phyloP scores from a whole-genome alignment of 2,113 vertebrate genomes.

The Tragelaphus scriptus region DNA sequence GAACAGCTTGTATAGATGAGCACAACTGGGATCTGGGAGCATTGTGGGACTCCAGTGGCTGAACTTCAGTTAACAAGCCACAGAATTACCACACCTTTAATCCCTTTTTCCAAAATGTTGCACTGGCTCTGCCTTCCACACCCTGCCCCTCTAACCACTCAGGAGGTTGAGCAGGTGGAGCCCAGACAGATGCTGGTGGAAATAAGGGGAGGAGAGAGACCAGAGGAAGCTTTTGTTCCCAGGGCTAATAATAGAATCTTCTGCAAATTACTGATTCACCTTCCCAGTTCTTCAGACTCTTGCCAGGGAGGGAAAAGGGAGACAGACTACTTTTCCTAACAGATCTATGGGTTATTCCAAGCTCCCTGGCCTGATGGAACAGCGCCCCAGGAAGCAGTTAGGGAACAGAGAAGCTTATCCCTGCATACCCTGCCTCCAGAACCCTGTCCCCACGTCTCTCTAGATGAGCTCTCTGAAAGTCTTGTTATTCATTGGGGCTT shows the following conservation, averaged over 20 bases:
- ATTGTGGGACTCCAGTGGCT: neutral
- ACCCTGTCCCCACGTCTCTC: too few species aligned
- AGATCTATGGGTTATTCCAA: neutral
- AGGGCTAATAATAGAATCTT: neutral
- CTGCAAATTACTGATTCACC: neutral
- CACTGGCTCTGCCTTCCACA: neutral
- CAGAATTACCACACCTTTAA: neutral
- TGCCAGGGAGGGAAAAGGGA: neutral
- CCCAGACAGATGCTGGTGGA: neutral
- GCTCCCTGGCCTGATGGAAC: neutral
- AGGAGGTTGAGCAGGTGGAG: neutral
- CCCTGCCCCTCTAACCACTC: neutral
- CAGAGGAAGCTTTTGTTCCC: neutral
- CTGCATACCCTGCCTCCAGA: neutral
- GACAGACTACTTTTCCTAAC: neutral
- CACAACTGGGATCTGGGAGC: neutral
- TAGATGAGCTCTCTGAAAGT: neutral
- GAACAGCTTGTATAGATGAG: neutral
- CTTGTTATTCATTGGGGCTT: neutral
- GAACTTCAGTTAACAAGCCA: neutral
- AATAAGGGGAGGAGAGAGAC: neutral
- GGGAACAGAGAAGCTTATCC: neutral
- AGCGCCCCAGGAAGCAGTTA: neutral
- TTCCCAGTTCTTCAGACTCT: neutral
- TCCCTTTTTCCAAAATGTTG: neutral